A percentile compares a stretch with the other conserved stretches of the same genome.
Evolutionary conservation across 2,113 vertebrate genomes (phyloP).

Genomic region (Hippolais icterina): DNA sequence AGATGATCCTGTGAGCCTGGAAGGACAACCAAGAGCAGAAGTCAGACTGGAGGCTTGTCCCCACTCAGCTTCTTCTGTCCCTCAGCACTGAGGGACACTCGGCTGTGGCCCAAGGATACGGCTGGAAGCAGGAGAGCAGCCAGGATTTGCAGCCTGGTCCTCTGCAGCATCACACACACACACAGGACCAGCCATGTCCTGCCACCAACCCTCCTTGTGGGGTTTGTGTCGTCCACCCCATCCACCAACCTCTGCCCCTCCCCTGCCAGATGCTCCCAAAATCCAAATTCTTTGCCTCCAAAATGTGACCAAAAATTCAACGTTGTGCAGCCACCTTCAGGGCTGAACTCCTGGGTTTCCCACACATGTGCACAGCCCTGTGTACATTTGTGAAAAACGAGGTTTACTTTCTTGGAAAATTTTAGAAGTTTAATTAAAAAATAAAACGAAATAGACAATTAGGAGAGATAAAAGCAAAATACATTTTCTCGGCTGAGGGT

Average conservation of each 20-base stretch:
- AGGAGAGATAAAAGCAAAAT: no score
- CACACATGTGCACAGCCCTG: accelerated
- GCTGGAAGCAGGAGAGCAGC: background rate
- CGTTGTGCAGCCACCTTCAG: background rate
- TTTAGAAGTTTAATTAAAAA: no score
- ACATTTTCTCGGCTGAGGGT: no score
- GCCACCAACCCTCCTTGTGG: background rate
- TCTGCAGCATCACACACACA: background rate
- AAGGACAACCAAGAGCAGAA: background rate
- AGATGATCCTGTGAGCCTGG: background rate
- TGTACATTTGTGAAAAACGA: no score
- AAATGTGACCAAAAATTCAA: background rate
- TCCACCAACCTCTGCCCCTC: accelerated
- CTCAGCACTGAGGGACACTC: background rate
- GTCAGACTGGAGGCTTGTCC: background rate
- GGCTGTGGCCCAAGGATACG: accelerated
- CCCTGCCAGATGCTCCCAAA: background rate
- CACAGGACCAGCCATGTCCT: background rate
- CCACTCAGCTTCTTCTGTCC: background rate
- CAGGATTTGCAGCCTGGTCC: background rate
- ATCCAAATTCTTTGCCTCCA: background rate
- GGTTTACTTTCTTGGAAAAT: no score
- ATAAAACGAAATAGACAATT: no score
- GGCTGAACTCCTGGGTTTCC: background rate
- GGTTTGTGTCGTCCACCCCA: accelerated